Percentiles rank a stretch among this genome's conserved stretches.
phyloP scores from a whole-genome alignment of 2,113 vertebrate genomes.

The Chaetorhynchus papuensis region DNA sequence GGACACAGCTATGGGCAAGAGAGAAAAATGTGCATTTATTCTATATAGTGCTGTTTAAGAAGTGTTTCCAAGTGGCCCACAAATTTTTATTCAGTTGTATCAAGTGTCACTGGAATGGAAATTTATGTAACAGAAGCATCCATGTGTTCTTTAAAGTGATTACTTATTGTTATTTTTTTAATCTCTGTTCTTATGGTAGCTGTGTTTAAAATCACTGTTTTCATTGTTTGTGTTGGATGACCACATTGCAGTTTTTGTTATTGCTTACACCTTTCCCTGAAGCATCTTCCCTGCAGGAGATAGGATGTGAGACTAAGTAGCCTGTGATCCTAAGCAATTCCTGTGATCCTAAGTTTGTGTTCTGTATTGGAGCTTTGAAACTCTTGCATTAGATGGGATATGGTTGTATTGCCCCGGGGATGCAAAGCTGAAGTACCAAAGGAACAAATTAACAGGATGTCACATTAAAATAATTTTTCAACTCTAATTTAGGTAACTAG shows the following conservation, averaged over 20 bases:
- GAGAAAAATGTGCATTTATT: neutral
- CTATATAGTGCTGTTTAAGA: neutral
- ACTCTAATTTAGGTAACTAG: constrained; percentile 65
- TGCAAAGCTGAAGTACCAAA: constrained; percentile 43
- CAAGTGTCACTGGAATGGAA: neutral
- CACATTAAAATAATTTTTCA: constrained; percentile 68
- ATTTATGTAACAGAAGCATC: neutral
- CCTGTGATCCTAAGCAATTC: neutral
- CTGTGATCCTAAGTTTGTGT: neutral
- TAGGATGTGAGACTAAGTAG: neutral
- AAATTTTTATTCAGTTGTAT: neutral
- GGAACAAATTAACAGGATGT: constrained; percentile 67
- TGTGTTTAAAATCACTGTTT: neutral
- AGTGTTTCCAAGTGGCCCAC: neutral
- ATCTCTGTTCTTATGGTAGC: neutral
- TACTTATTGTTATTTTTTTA: neutral
- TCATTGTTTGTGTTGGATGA: neutral
- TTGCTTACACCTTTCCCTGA: neutral
- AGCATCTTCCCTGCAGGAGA: neutral
- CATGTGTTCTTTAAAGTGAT: neutral
- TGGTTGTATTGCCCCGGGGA: constrained; percentile 31
- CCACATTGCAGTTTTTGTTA: neutral
- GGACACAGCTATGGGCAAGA: neutral
- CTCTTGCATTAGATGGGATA: neutral
- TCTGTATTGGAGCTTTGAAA: neutral